A percentile compares a stretch with the other conserved stretches of the same genome.
phyloP scores from a whole-genome alignment of 2,113 vertebrate genomes.

The Emydura subglobosa region DNA sequence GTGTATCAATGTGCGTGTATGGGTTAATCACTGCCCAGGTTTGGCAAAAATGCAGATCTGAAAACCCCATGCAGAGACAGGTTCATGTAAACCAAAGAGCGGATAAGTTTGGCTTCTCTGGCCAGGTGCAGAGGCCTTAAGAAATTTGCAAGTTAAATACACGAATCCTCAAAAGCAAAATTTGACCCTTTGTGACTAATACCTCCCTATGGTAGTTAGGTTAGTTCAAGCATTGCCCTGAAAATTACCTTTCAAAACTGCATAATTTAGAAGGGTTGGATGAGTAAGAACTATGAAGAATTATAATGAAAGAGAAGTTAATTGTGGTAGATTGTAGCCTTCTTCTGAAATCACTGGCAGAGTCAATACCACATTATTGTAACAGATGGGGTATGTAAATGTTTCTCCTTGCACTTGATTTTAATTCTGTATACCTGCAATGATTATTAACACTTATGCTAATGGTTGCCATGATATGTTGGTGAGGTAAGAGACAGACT shows the following conservation, averaged over 20 bases:
- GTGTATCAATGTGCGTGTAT: background rate
- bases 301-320: background rate
- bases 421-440: conserved; percentile 34
- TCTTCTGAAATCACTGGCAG: background rate
- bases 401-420: conserved; percentile 1
- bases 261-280: background rate
- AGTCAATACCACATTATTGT: conserved; percentile 28
- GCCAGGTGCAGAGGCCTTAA: background rate
- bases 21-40: background rate
- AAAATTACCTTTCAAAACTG: conserved; percentile 22
- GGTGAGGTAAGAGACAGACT: conserved; percentile 81
- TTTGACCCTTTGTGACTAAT: background rate
- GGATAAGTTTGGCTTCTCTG: background rate
- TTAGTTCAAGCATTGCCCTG: conserved; percentile 23
- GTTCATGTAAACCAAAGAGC: background rate
- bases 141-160: conserved; percentile 6
- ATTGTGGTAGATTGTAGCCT: background rate
- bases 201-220: background rate
- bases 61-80: background rate
- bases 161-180: conserved; percentile 35
- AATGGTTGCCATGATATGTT: conserved; percentile 27
- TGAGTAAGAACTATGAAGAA: conserved; percentile 27
- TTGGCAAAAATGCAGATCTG: background rate
- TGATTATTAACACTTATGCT: conserved; percentile 17
- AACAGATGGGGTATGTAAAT: background rate